A percentile compares a stretch with the other conserved stretches of the same genome.
These are phyloP conservation scores for Polyergus mexicanus DNA, from an alignment of 1,140 invertebrate species.

Conservation along the genomic window DNA sequence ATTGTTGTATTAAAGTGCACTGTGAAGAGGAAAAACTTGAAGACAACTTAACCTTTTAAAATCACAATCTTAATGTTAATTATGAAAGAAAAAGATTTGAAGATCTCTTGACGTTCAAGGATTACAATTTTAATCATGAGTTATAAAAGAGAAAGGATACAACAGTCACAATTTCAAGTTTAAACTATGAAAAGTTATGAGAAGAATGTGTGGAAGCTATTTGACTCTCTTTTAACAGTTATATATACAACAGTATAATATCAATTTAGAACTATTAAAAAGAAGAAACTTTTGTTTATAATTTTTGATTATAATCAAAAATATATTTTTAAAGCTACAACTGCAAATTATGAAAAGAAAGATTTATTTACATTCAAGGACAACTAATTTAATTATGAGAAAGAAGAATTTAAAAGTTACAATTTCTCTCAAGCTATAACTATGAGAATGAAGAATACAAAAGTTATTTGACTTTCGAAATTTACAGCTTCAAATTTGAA, in stretches of 20 bases:
- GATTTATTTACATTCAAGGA: not conserved
- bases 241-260: too few relatives aligned
- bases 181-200: not conserved
- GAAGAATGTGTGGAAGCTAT: not conserved
- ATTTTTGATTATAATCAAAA: too few relatives aligned
- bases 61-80: not conserved
- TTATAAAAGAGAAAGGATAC: not conserved
- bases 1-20: not conserved
- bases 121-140: not conserved
- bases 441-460: constrained; percentile 4
- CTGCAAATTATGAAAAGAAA: not conserved
- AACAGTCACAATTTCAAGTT: not conserved
- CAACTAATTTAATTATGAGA: not conserved
- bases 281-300: not conserved
- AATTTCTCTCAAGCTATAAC: not conserved
- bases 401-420: not conserved
- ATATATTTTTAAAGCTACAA: not conserved
- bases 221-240: not conserved
- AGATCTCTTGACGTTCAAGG: not conserved
- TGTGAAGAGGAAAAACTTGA: not conserved
- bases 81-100: constrained; percentile 4
- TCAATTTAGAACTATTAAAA: not conserved
- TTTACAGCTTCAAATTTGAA: not conserved
- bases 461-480: not conserved
- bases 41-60: not conserved